Evolutionary conservation across 2,113 vertebrate genomes (phyloP), one percentile per base, ranked within the genome.

Genomic region (Cyanoliseus patagonus): DNA sequence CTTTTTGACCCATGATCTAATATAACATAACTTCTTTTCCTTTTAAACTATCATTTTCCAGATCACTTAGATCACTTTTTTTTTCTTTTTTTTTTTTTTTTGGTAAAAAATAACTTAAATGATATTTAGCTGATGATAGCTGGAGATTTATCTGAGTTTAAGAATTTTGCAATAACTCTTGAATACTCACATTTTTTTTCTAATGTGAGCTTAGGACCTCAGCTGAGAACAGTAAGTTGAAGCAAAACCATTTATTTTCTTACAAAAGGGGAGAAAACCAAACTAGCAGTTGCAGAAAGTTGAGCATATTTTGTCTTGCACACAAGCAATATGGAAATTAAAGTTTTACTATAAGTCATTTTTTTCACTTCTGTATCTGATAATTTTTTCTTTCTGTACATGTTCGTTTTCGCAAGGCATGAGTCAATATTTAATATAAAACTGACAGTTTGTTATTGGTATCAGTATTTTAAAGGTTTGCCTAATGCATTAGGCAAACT

Each of bases 361-460:
- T 83, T 83, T 82, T 85, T 52, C 33, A 66, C 15, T 44, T 96
- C 31, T 69, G 12, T 59, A 49, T 88, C 8, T 59, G 33, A 49
- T 31, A 16, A 61, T 53, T 88, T 79, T 88, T 94, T 49, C 16
- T 90, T 76, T 85, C 59, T 73, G 6, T 44, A 61, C 10, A 6
- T 44, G 12, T 83, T 92, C 7, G 0, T 59, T 88, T 86, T 3
- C 0, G 22, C 57, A 88, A 90, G 59, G 61, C 55, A 63, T 51
- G 68, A 93, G 88, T 94, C 86, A 95, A 94, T 92, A 94, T 94
- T 93, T 90, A 93, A 93, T 93, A 81, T 55, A 75, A 67, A 95
- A 95, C 35, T 2, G 9, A 55, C 30, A 51, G 30, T 11, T 23
- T 85, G 68, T 44, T 95, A 73, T 66, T 84, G 47, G 37, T 88